Percentiles rank a stretch among this genome's conserved stretches.
These are phyloP conservation scores for Dasyprocta punctata DNA, from an alignment of 2,113 vertebrate genomes.

Conservation along the genomic window DNA sequence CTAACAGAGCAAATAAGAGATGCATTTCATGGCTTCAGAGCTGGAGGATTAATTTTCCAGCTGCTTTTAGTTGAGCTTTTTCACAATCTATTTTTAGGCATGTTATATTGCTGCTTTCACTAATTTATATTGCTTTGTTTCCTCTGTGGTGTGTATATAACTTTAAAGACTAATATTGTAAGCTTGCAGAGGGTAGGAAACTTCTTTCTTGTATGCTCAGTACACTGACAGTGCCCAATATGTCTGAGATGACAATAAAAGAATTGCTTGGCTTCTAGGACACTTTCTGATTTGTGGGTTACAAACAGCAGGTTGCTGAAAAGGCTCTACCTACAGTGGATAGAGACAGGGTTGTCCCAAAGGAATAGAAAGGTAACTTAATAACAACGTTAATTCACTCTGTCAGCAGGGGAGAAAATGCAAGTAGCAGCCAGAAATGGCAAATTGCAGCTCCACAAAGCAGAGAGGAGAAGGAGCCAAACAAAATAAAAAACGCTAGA, in stretches of 20 bases:
- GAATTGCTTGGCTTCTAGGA: neutral
- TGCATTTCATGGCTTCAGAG: neutral
- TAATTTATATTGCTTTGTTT: neutral
- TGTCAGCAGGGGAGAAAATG: slow-evolving; percentile 65
- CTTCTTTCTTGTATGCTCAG: slow-evolving; percentile 27
- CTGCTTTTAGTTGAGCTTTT: neutral
- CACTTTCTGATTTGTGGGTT: neutral
- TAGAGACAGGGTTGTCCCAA: neutral
- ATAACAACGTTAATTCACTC: slow-evolving; percentile 68
- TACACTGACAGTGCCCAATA: neutral
- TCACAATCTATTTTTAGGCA: neutral
- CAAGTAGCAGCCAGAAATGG: slow-evolving; percentile 63
- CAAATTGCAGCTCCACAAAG: slow-evolving; percentile 57
- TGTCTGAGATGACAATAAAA: slow-evolving; percentile 32
- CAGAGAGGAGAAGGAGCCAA: slow-evolving; percentile 9
- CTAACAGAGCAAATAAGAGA: neutral
- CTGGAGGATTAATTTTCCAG: neutral
- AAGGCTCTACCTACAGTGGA: neutral
- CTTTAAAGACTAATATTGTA: neutral
- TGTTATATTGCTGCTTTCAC: neutral
- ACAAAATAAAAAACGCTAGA: slow-evolving; percentile 39
- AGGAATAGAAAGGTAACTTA: slow-evolving; percentile 58
- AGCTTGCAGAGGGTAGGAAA: neutral
- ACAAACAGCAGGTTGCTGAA: neutral
- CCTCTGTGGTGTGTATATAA: neutral